Conservation (phyloP, 2,113 vertebrate genomes). For the Lasiurus cinereus region DNA sequence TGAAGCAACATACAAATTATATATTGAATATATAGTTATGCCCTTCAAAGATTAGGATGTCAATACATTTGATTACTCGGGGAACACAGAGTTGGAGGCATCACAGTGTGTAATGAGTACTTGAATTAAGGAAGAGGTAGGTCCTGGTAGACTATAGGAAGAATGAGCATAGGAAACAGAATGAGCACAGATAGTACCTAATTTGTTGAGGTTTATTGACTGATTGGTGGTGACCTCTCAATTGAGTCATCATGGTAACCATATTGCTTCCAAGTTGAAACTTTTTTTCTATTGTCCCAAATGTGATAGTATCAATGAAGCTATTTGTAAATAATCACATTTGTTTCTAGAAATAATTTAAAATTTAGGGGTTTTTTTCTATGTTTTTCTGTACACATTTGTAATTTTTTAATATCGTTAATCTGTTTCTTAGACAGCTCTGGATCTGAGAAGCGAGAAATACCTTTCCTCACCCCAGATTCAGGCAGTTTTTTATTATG, state of each 20-base stretch:
- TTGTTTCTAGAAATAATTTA: constrained; percentile 36
- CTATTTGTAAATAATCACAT: background rate
- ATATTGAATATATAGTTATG: background rate
- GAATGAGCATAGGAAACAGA: background rate
- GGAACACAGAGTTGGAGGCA: background rate
- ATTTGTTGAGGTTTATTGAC: no score
- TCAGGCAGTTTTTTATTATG: background rate
- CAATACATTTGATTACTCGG: background rate
- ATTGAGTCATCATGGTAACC: background rate
- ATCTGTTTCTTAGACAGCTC: constrained; percentile 3
- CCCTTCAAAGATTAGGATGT: background rate
- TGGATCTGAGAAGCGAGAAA: background rate
- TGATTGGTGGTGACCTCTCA: background rate
- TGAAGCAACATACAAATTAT: background rate
- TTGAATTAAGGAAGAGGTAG: background rate
- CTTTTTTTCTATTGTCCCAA: background rate
- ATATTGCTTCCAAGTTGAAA: background rate
- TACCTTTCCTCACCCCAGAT: background rate
- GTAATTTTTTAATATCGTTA: background rate
- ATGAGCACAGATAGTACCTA: background rate
- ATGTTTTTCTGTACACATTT: background rate
- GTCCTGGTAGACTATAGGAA: background rate
- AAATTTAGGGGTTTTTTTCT: background rate
- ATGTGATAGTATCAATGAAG: background rate
- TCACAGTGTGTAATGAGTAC: background rate